Base-by-base conservation (phyloP, 2,888 invertebrate genomes). In the Cremastinae sp. region DNA sequence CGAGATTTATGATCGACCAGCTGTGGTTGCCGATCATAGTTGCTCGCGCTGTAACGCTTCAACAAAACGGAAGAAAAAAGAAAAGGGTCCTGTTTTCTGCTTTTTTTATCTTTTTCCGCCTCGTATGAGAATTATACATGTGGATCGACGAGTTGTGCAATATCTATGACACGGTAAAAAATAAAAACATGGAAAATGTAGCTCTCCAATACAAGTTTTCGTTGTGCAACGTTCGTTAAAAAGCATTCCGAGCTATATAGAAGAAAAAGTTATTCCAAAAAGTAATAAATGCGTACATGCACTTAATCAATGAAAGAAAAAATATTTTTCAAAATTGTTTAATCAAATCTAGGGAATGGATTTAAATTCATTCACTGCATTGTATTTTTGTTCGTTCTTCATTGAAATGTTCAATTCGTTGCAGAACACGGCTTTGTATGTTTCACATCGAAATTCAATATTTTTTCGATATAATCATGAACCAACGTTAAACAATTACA, bases 111-210 rank as follows among this genome's bases (percentile, higher is more conserved):
- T 2, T 66, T 43, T 10, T 37, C 22, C 51, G 35, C 14, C 14
- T 59, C 47, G 28, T 45, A 55, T 43, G 58, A 43, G 66, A 59
- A 66, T 49, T 41, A 55, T 37, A 55, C 56, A 12, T 35, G 12
- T n/a, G 14, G 7, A 39, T 35, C 20, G 9, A 5, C 22, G 1
- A 20, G 14, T 28, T 9, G 16, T 10, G 9, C 18, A 56, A 35
- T 56, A 47, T 56, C 39, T 14, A 14, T 20, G 47, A 16, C 9
- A n/a, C 18, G 0, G 20, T 5, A 37, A 47, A 49, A 68, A 69
- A 62, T 58, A 74, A 70, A 78, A 71, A 58, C 49, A 43, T 39
- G 45, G 53, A 65, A 74, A 78, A 74, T 62, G 43, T 56, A 74
- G 66, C 43, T 74, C 66, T 69, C 56, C 65, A 58, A 71, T 78